Percentiles rank a stretch among this genome's conserved stretches.
Evolutionary conservation across 2,113 vertebrate genomes (phyloP).

Genomic region (Pelmatolapia mariae): DNA sequence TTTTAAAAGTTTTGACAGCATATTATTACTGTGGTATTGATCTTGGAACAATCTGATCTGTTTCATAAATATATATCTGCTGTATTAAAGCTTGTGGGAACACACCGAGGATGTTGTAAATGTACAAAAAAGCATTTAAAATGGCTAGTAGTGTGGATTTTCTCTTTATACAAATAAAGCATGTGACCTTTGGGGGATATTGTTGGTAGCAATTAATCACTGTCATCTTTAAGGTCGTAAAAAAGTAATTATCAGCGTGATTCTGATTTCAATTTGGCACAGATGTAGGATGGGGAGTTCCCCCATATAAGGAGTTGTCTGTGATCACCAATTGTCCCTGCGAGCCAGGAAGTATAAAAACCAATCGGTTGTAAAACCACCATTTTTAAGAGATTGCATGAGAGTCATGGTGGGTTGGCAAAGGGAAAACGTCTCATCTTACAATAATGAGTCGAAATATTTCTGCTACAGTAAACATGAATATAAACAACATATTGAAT

Average conservation of each 20-base stretch:
- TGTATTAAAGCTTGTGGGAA: background rate
- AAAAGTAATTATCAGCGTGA: constrained; percentile 25
- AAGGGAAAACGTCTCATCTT: background rate
- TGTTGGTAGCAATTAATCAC: constrained; percentile 31
- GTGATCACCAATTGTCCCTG: background rate
- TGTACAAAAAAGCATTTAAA: background rate
- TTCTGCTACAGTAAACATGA: constrained; percentile 27
- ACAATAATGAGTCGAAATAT: constrained; percentile 11
- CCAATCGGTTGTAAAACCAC: background rate
- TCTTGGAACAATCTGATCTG: background rate
- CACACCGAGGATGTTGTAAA: background rate
- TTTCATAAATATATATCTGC: background rate
- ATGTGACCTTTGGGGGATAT: background rate
- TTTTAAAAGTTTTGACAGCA: constrained; percentile 1
- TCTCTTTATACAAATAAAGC: background rate
- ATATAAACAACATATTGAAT: constrained; percentile 17
- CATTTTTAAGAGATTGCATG: background rate
- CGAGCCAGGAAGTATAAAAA: constrained; percentile 21
- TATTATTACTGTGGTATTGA: background rate
- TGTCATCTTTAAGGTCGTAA: constrained; percentile 21
- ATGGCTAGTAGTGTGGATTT: background rate
- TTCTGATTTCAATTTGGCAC: constrained; percentile 15
- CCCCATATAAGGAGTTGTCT: background rate
- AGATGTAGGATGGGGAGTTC: background rate
- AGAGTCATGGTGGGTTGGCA: background rate